Evolutionary conservation across 2,888 invertebrate species (phyloP), one percentile per base, ranked within the genome.

Genomic region (Dioctria rufipes): DNA sequence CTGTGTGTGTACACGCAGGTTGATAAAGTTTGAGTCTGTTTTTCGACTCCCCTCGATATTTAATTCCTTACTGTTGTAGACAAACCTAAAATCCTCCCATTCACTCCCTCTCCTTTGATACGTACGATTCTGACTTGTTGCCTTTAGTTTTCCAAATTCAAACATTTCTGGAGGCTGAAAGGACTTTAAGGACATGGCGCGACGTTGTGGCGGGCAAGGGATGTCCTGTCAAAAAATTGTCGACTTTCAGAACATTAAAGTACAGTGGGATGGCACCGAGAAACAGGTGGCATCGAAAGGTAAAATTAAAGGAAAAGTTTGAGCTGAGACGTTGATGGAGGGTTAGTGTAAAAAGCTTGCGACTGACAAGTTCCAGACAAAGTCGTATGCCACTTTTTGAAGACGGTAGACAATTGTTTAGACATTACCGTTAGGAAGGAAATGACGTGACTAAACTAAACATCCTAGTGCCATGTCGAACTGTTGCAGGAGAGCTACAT

Each of bases 351-450:
- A 79, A 73, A 79, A 71, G 71, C 54, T 79, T 81, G 81, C 78
- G 81, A 81, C 78, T 81, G 81, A 81, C 79, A 81, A 81, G 65
- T 81, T 69, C 78, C 81, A 81, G 79, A 79, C 81, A 78, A 81
- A 81, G 81, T 81, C 73, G 81, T 65, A 79, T 66, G 79, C 78
- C 73, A 79, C 79, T 78, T 79, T 81, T 81, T 79, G 81, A 81
- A 81, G 81, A 79, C 69, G 81, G 81, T 81, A 71, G 81, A 80
- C 80, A 61, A 51, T 71, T 61, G 43, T 79, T 66, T 79, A 58
- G 67, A 51, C 60, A 58, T 67, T 58, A 66, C 42, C 67, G 67
- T 43, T 51, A 79, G 40, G 54, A 40, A 25, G 60, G 43, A 61
- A 71, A 49, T 54, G 71, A 54, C 54, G 71, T 71, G 37, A 49